Conservation (phyloP, 2,113 vertebrate genomes). For the Nesoenas mayeri region DNA sequence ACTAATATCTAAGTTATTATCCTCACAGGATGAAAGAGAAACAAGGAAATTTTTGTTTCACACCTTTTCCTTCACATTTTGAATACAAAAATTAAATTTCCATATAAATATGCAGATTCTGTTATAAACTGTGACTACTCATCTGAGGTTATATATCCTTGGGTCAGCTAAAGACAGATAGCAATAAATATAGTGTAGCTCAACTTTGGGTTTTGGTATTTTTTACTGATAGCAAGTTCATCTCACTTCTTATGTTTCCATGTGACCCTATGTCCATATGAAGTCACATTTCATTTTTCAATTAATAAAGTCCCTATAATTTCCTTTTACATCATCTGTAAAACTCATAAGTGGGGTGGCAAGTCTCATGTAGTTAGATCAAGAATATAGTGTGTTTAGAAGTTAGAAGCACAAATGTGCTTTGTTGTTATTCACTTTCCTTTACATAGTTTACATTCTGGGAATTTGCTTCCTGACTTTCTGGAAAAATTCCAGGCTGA, state of each 20-base stretch:
- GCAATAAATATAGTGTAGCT: not conserved
- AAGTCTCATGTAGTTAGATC: not conserved
- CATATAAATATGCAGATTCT: not conserved
- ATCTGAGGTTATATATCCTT: not conserved
- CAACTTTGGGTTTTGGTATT: rapidly evolving
- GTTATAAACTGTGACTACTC: not conserved
- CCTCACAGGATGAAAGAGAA: not conserved
- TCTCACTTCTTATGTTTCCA: not conserved
- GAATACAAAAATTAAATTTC: not conserved
- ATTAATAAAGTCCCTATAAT: not conserved
- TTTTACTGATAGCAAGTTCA: not conserved
- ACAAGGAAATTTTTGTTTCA: not conserved
- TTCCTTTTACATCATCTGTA: not conserved
- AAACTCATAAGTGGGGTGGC: not conserved
- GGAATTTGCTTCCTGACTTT: not conserved
- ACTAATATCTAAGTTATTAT: not conserved
- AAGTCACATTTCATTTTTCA: not conserved
- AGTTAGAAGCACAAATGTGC: not conserved
- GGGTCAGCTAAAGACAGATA: not conserved
- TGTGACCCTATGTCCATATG: not conserved
- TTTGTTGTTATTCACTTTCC: not conserved
- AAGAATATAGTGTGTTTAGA: not conserved
- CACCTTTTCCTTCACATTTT: not conserved
- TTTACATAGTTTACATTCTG: not conserved
- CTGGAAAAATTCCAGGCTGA: not conserved